Base-by-base conservation (phyloP, 2,797 vertebrate species). In the Apogon hyalosoma region DNA sequence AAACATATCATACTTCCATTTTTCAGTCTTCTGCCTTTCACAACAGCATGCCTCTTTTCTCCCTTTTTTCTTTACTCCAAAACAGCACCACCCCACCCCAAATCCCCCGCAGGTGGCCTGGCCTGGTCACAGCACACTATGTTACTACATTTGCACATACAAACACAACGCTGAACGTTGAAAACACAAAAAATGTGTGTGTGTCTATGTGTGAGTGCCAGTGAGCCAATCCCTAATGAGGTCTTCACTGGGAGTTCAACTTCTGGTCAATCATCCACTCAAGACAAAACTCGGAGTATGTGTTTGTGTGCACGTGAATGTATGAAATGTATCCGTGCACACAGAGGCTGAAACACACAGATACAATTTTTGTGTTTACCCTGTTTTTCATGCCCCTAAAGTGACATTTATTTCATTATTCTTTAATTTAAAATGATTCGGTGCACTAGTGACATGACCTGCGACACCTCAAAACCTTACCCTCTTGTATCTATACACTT, bases 71-170 rank as follows among this genome's bases (percentile, higher is more conserved):
- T 21, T 43, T 61, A 49, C 56, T 79, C 52, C 76, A 73, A 48
- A 61, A 69, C 63, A 83, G 48, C 78, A 73, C 80, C 85, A 85
- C 79, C 82, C 87, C 59, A 18, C 75, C 84, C 86, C 75, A 92
- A 92, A 90, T 92, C 90, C 91, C 91, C 84, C 55, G 73, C 91
- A 93, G 90, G 88, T 93, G 93, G 87, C 88, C 82, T 82, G 71
- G 73, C 77, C 77, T 80, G 84, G 75, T 79, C 81, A 70, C 79
- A 76, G 42, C 69, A 70, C 64, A 68, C 52, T 28, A 18, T 11
- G 9, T 36, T 36, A 82, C 66, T 50, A 46, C 57, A 51, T 52
- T 63, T 68, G 70, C 28, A 46, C 58, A 59, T 63, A 70, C 59
- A 57, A 47, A 69, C 63, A 70, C 31, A 63, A 53, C 2, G n/a